Evolutionary conservation across 92 coral and sea anemone species (phyloP).

Genomic region (Heliopora coerulea): DNA sequence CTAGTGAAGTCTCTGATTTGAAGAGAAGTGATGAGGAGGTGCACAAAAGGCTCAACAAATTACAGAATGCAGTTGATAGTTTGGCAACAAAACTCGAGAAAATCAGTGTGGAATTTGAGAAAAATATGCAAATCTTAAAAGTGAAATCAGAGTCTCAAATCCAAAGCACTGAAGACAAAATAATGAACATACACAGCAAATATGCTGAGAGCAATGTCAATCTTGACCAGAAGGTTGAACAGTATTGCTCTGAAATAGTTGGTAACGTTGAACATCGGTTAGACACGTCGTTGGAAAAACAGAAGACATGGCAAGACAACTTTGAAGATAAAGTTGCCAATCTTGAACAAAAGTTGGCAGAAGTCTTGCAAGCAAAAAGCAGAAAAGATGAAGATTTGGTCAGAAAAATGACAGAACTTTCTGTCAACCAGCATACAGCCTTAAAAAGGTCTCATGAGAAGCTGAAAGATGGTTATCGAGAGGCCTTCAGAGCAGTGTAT

Average conservation of each 20-base stretch:
- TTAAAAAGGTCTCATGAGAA: slow-evolving; percentile 53
- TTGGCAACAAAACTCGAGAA: slow-evolving; percentile 63
- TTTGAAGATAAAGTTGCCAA: slow-evolving; percentile 68
- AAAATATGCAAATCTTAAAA: slow-evolving; percentile 16
- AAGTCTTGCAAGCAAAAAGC: slow-evolving; percentile 51
- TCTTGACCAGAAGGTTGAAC: neutral
- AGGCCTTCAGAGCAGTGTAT: slow-evolving; percentile 82
- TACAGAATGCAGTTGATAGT: slow-evolving; percentile 67
- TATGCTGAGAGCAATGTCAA: neutral
- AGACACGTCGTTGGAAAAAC: slow-evolving; percentile 63
- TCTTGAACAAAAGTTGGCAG: slow-evolving; percentile 65
- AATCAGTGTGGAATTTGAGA: slow-evolving; percentile 14
- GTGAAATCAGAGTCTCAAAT: slow-evolving; percentile 6
- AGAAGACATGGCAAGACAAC: slow-evolving; percentile 61
- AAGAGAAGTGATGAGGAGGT: slow-evolving; percentile 70
- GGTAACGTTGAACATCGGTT: slow-evolving; percentile 14
- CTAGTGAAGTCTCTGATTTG: slow-evolving; percentile 67
- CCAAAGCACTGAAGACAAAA: neutral
- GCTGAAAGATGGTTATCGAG: slow-evolving; percentile 70
- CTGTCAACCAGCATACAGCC: slow-evolving; percentile 63
- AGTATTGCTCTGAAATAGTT: neutral
- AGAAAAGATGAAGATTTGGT: slow-evolving; percentile 76
- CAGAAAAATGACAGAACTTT: slow-evolving; percentile 64
- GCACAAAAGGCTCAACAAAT: slow-evolving; percentile 65
- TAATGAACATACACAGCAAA: neutral